Base-by-base conservation (phyloP, 2,888 invertebrate genomes). In the Lepidochrysops patricia region DNA sequence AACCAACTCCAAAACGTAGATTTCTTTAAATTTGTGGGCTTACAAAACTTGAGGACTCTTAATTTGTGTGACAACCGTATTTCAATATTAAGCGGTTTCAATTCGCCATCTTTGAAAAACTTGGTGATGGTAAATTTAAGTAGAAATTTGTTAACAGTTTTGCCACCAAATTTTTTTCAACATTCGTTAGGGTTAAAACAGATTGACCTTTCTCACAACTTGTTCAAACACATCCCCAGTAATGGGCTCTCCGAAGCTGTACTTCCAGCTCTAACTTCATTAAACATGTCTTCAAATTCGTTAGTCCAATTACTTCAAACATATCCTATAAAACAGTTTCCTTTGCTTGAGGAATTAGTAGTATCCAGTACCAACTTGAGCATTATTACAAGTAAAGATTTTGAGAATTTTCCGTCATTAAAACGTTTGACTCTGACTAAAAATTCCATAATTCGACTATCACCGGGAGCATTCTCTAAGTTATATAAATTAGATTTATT, bases 211-310 rank as follows among this genome's bases (percentile, higher is more conserved):
- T 94, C 96, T 0, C 91, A 90, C 63, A 97, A 97, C 84, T 91
- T 93, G 58, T 95, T 97, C 68, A 91, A 93, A 66, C 93, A 95
- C 77, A 94, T 97, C 68, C 96, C 96, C 0, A 93, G 92, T 58
- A 91, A 93, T 9, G 94, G 95, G 0, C 82, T 96, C 27, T 94
- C 95, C 0, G 94, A 94, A 67, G 91, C 93, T 52, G 93, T 94
- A 57, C 84, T 96, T 49, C 94, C 94, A 0, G 92, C 92, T 2
- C 82, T 96, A 0, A 92, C 91, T 9, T 94, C 93, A 87, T 84
- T 97, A 2, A 97, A 97, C 75, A 90, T 97, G 70, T 96, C 96
- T 6, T 93, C 92, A 2, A 97, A 97, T 82, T 94, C 95, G 0
- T 88, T 97, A 61, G 90, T 92, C 23, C 92, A 93, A 71, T 93